Percentiles rank a stretch among this genome's conserved stretches.
Evolutionary conservation across 35 echinoderm and acorn worm species (phyloP).

Genomic region (Hemicentrotus pulcherrimus): DNA sequence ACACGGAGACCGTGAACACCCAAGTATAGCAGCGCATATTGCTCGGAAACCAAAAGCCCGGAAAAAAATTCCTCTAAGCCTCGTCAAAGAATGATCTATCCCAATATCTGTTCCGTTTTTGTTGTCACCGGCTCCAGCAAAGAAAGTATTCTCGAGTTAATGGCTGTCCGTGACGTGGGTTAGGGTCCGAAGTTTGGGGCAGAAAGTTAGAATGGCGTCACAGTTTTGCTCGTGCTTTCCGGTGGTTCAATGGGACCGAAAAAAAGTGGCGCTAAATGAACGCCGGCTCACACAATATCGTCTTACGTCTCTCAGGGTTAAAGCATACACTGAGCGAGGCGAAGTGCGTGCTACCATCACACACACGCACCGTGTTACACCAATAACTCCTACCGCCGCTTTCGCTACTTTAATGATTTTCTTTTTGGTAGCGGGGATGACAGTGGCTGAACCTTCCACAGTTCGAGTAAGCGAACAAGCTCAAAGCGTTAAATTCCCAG

Average conservation of each 20-base stretch:
- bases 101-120: background rate
- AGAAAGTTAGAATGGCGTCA: background rate
- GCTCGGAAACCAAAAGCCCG: background rate
- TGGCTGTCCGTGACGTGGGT: background rate
- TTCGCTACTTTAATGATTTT: background rate
- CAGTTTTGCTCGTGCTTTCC: background rate
- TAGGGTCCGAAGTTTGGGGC: background rate
- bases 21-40: slow-evolving; percentile 45
- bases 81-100: background rate
- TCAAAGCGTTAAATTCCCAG: background rate
- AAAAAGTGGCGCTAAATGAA: background rate
- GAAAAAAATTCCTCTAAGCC: slow-evolving; percentile 13
- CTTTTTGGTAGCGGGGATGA: background rate
- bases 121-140: background rate
- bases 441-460: background rate
- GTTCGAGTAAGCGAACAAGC: background rate
- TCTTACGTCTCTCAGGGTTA: background rate
- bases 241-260: slow-evolving; percentile 6
- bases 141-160: background rate
- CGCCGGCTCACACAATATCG: slow-evolving; percentile 28
- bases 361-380: background rate
- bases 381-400: background rate
- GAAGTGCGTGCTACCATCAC: background rate
- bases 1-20: slow-evolving; percentile 25
- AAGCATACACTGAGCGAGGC: background rate